Base-by-base conservation (phyloP, 1,140 invertebrate genomes). In the Brachionus angularis region DNA sequence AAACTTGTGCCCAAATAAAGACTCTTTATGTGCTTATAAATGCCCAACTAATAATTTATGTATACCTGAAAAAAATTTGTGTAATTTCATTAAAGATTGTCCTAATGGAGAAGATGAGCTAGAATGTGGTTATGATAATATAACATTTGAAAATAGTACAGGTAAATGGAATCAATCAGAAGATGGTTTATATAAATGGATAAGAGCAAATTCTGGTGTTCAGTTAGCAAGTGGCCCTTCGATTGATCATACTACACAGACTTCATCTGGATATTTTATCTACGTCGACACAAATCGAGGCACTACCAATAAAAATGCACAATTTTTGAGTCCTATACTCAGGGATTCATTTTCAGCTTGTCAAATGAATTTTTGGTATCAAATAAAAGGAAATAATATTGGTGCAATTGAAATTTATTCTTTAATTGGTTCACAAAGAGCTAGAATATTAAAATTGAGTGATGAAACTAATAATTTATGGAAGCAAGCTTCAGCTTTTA, bases 51-150 rank as follows among this genome's bases (percentile, higher is more conserved):
- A 50, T 25, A 18, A 23, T 34, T n/a, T 46, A 42, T 78, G 76
- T 73, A 52, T 79, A 8, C 34, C 73, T n/a, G 12, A 34, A 8
- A 53, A 55, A 10, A 62, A 77, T 67, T 73, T 77, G 1, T 80
- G 79, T 74, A 76, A 80, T 72, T 80, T 80, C 64, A 64, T 73
- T 14, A 42, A 72, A 12, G 75, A 77, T 53, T 80, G 79, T 70
- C 62, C 69, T 25, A 76, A 79, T 74, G 76, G 76, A 25, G 76
- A 75, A 25, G 79, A 80, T 73, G 79, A 81, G 72, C 34, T 39
- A 0, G 70, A 71, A 29, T 81, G 78, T 74, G 76, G 62, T 21
- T 47, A 67, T 36, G 29, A 67, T 12, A 47, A 47, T 14, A 50
- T 67, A 27, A 33, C 46, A 52, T 78, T 78, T 74, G 76, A 78